A percentile compares a stretch with the other conserved stretches of the same genome.
Evolutionary conservation across 2,888 invertebrate genomes (phyloP).

Genomic region (Mythimna lalbum): DNA sequence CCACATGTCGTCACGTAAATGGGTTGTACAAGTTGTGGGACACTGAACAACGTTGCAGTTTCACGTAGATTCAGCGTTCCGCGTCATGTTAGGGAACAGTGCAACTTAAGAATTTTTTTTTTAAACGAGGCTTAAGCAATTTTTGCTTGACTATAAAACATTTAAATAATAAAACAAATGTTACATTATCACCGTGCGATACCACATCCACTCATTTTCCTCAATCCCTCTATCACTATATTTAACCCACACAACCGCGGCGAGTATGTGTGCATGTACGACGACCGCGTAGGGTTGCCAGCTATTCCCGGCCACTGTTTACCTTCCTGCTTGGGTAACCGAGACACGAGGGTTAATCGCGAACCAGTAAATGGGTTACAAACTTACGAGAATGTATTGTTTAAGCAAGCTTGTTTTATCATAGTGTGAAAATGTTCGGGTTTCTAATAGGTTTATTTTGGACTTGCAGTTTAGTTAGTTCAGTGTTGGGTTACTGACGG

Average conservation of each 20-base stretch:
- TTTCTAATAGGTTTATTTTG: conserved; percentile 40
- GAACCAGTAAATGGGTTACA: conserved; percentile 71
- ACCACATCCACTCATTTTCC: conserved; percentile 52
- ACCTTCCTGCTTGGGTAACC: conserved; percentile 82
- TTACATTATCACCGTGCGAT: conserved; percentile 11
- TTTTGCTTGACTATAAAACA: not conserved
- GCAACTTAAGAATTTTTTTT: no score
- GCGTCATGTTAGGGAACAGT: no score
- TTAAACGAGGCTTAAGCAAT: no score
- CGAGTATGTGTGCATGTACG: conserved; percentile 46
- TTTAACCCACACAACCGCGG: conserved; percentile 55
- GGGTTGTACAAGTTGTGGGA: no score
- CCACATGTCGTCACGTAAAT: no score
- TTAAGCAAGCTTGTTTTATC: conserved; percentile 42
- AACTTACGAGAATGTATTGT: conserved; percentile 62
- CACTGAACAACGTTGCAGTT: no score
- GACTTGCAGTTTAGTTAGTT: conserved; percentile 16
- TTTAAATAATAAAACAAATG: not conserved
- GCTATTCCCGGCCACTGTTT: conserved; percentile 77
- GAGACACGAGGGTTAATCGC: conserved; percentile 60
- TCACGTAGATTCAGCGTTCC: no score
- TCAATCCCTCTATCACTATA: conserved; percentile 45
- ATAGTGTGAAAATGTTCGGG: conserved; percentile 34
- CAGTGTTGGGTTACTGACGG: conserved; percentile 40
- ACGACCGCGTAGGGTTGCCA: conserved; percentile 76